These are phyloP conservation scores for Ips nitidus DNA, from an alignment of 1,140 invertebrate genomes.

Conservation along the genomic window DNA sequence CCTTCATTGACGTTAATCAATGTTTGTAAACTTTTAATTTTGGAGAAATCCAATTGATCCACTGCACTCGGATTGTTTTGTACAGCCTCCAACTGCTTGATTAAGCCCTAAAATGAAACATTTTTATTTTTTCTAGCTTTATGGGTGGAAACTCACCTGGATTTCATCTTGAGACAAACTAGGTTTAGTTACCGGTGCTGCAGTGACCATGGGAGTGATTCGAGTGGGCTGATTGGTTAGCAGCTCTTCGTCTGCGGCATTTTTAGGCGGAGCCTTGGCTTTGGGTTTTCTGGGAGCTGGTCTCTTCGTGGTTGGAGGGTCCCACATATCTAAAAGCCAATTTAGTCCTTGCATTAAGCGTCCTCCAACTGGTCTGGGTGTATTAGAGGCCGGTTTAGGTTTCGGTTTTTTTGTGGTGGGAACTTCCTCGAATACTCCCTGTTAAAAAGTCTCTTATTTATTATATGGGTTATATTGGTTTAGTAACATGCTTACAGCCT, in stretches of 20 bases:
- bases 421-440: slow-evolving; percentile 42
- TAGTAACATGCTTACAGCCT: slow-evolving; percentile 56
- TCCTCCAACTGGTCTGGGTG: slow-evolving; percentile 39
- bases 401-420: slow-evolving; percentile 36
- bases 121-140: not conserved
- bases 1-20: slow-evolving; percentile 41
- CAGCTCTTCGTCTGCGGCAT: slow-evolving; percentile 40
- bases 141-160: slow-evolving; percentile 3
- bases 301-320: slow-evolving; percentile 41
- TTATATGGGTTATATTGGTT: not conserved
- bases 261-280: slow-evolving; percentile 28
- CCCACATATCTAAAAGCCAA: slow-evolving; percentile 47
- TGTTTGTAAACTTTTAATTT: slow-evolving; percentile 44
- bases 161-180: slow-evolving; percentile 37
- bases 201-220: slow-evolving; percentile 43
- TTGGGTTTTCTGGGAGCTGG: slow-evolving; percentile 30
- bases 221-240: slow-evolving; percentile 45
- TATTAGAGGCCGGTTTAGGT: slow-evolving; percentile 35
- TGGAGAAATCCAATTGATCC: slow-evolving; percentile 44
- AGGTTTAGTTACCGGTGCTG: slow-evolving; percentile 37
- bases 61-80: slow-evolving; percentile 46
- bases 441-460: slow-evolving; percentile 7
- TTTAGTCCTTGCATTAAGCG: slow-evolving; percentile 48
- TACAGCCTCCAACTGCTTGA: slow-evolving; percentile 47
- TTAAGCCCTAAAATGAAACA: slow-evolving; percentile 29